A percentile compares a stretch with the other conserved stretches of the same genome.
phyloP scores from a whole-genome alignment of 2,888 invertebrate species.

The Lochmaea crataegi region DNA sequence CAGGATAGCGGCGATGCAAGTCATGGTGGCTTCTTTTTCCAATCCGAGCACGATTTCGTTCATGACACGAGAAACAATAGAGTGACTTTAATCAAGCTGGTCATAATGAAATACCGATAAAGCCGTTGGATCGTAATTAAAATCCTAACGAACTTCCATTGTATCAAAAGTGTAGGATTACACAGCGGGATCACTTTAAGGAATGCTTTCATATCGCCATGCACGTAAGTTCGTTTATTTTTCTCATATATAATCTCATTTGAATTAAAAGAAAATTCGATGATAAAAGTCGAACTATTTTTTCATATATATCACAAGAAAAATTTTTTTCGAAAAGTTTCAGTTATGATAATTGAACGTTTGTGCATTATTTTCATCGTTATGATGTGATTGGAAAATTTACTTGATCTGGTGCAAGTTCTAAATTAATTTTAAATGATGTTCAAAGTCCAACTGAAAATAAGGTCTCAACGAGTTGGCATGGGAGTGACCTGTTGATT shows the following conservation, averaged over 20 bases:
- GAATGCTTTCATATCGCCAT: slow-evolving; percentile 52
- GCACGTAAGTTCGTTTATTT: slow-evolving; percentile 49
- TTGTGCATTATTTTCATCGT: too few species aligned
- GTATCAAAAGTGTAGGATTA: not conserved
- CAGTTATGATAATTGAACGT: too few species aligned
- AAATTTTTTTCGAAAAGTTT: too few species aligned
- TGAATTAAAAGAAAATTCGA: not conserved
- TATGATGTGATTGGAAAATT: too few species aligned
- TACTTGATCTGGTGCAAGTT: too few species aligned
- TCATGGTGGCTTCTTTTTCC: not conserved
- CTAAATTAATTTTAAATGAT: too few species aligned
- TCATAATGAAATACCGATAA: slow-evolving; percentile 18
- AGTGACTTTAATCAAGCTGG: slow-evolving; percentile 17
- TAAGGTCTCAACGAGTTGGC: too few species aligned
- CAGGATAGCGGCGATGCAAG: not conserved
- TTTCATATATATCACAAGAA: too few species aligned
- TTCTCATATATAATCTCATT: not conserved
- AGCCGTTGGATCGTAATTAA: slow-evolving; percentile 17
- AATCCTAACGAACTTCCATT: slow-evolving; percentile 18
- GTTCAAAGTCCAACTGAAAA: too few species aligned
- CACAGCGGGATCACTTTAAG: slow-evolving; percentile 21
- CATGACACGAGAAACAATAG: slow-evolving; percentile 10
- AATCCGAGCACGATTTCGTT: slow-evolving; percentile 15
- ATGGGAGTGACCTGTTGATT: too few species aligned
- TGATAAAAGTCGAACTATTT: not conserved